These are phyloP conservation scores for Cyprinodon brontotheroides DNA, from an alignment of 2,113 vertebrate genomes.

Conservation along the genomic window DNA sequence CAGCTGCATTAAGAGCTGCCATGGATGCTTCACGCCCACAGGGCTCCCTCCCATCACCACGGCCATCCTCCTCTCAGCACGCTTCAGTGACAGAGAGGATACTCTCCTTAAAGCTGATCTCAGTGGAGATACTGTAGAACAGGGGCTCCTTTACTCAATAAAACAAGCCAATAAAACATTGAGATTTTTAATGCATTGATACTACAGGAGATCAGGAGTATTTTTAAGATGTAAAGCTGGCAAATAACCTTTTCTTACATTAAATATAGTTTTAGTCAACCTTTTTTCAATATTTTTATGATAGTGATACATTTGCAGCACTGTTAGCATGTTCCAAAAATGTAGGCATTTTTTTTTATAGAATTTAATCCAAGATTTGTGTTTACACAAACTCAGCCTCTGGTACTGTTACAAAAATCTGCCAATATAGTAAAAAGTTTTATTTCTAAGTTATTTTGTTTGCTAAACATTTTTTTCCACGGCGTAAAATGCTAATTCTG, in stretches of 20 bases:
- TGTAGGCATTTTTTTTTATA: too few relatives aligned
- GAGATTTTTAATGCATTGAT: background rate
- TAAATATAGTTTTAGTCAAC: background rate
- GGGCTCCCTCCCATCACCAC: conserved; percentile 9
- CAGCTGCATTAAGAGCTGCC: conserved; percentile 77
- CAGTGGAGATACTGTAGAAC: conserved; percentile 8
- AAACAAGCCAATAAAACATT: background rate
- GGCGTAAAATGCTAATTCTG: too few relatives aligned
- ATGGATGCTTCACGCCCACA: conserved; percentile 51
- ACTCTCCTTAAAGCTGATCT: conserved; percentile 17
- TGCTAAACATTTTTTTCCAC: too few relatives aligned
- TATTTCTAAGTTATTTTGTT: too few relatives aligned
- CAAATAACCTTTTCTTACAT: background rate
- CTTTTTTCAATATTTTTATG: too few relatives aligned
- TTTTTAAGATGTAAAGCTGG: background rate
- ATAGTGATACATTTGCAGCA: too few relatives aligned
- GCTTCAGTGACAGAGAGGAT: conserved; percentile 19
- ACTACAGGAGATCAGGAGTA: background rate
- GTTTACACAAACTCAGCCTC: too few relatives aligned
- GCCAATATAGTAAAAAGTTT: too few relatives aligned
- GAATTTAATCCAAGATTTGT: too few relatives aligned
- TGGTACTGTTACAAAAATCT: too few relatives aligned
- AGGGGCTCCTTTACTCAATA: background rate
- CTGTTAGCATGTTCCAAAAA: too few relatives aligned
- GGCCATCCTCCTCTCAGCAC: conserved; percentile 30